Percentiles rank a stretch among this genome's conserved stretches.
These are phyloP conservation scores for Polydesmus complanatus DNA, from an alignment of 2,888 invertebrate species.

Conservation along the genomic window DNA sequence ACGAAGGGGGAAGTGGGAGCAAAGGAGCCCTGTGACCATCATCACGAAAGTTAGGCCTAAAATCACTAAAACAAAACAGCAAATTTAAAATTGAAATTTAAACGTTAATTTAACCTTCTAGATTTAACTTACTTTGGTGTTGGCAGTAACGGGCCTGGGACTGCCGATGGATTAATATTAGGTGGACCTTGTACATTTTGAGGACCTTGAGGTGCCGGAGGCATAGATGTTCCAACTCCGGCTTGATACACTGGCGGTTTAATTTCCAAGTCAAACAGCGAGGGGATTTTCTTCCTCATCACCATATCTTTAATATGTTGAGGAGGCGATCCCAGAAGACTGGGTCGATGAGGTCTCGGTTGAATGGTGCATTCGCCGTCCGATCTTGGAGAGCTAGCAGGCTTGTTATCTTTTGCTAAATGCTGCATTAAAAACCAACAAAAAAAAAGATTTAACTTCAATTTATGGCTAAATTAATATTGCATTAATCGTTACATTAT, in stretches of 20 bases:
- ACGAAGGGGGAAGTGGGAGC: conserved; percentile 4
- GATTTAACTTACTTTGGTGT: neutral
- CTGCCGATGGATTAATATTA: too few species aligned
- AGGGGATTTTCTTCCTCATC: conserved; percentile 18
- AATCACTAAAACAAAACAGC: neutral
- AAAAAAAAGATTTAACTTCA: neutral
- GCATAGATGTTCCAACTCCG: neutral
- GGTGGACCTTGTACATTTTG: too few species aligned
- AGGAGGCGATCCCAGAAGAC: conserved; percentile 28
- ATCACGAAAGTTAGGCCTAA: neutral
- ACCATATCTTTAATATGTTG: conserved; percentile 21
- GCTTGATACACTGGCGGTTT: neutral
- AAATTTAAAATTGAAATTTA: neutral
- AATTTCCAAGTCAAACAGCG: conserved; percentile 19
- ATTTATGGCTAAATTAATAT: neutral
- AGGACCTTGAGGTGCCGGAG: neutral
- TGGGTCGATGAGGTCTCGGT: conserved; percentile 16
- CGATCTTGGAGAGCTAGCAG: neutral
- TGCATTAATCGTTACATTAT: conserved; percentile 39
- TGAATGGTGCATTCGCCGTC: neutral
- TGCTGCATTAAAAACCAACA: neutral
- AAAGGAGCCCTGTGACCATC: neutral
- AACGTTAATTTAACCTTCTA: too few species aligned
- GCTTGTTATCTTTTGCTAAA: conserved; percentile 5
- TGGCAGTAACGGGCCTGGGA: neutral